Conservation (phyloP, 2,888 invertebrate species). For the Drosophila melanosoma region DNA sequence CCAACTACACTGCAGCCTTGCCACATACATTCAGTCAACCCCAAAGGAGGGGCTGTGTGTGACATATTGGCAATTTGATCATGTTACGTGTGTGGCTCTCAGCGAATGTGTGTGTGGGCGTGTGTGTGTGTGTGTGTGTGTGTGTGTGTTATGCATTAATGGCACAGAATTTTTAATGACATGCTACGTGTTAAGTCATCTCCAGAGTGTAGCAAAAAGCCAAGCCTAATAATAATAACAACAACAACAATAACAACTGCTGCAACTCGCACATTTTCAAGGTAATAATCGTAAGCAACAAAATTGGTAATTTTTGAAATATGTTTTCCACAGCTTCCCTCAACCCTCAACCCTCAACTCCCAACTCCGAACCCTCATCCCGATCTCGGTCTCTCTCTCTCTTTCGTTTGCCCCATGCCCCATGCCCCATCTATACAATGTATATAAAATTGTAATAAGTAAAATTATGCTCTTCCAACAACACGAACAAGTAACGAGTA, state of each 20-base stretch:
- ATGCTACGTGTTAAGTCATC: slow-evolving; percentile 81
- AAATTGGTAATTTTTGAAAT: slow-evolving; percentile 78
- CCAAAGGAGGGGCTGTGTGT: slow-evolving; percentile 55
- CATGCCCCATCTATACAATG: slow-evolving; percentile 51
- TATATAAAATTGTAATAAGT: slow-evolving; percentile 76
- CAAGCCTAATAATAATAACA: slow-evolving; percentile 61
- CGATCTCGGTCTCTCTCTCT: neutral
- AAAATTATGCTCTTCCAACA: slow-evolving; percentile 66
- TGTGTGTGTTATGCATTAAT: slow-evolving; percentile 77
- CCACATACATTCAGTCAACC: slow-evolving; percentile 41
- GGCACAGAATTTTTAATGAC: slow-evolving; percentile 80
- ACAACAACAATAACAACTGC: slow-evolving; percentile 29
- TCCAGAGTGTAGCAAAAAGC: slow-evolving; percentile 77
- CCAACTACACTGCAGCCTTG: neutral
- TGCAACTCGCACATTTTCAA: slow-evolving; percentile 65
- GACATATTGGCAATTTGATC: slow-evolving; percentile 81
- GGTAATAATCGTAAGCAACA: slow-evolving; percentile 80
- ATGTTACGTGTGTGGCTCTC: slow-evolving; percentile 45
- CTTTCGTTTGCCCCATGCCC: neutral
- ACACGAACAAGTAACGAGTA: slow-evolving; percentile 39
- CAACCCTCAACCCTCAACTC: neutral
- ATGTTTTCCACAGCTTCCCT: slow-evolving; percentile 51
- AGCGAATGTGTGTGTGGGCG: slow-evolving; percentile 27
- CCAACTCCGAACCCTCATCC: neutral
- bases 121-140: slow-evolving; percentile 44